Evolutionary conservation across 1,140 invertebrate genomes (phyloP).

Genomic region (Heliconius nattereri): DNA sequence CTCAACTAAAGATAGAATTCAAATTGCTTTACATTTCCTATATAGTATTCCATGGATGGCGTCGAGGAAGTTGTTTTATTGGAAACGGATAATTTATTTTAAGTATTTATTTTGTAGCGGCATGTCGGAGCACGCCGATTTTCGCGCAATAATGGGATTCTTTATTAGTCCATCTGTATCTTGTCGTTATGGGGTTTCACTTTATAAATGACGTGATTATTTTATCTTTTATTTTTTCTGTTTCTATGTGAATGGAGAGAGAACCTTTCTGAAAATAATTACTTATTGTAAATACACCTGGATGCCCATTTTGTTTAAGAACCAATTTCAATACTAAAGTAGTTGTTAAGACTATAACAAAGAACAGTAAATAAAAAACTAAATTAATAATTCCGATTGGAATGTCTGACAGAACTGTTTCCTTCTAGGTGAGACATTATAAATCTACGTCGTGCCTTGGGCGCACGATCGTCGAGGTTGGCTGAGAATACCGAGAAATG

Average conservation of each 20-base stretch:
- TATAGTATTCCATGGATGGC: slow-evolving; percentile 51
- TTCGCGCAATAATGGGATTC: slow-evolving; percentile 45
- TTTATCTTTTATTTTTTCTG: neutral
- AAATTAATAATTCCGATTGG: neutral
- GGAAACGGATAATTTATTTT: slow-evolving; percentile 79
- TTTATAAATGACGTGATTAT: neutral
- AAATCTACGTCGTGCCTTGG: neutral
- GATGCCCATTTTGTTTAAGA: too few species aligned
- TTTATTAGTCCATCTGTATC: slow-evolving; percentile 54
- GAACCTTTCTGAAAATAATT: too few species aligned
- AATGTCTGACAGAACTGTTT: neutral
- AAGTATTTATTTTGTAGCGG: slow-evolving; percentile 73
- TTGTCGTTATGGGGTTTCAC: slow-evolving; percentile 24
- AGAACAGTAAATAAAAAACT: neutral
- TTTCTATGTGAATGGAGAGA: too few species aligned
- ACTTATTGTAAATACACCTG: too few species aligned
- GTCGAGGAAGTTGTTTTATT: slow-evolving; percentile 73
- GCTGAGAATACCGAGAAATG: neutral
- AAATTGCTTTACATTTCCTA: slow-evolving; percentile 35
- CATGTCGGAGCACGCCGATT: slow-evolving; percentile 53
- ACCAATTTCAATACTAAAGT: neutral
- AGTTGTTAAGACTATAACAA: neutral
- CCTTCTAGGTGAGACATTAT: slow-evolving; percentile 5
- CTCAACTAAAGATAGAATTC: slow-evolving; percentile 35
- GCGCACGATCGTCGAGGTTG: neutral